phyloP scores from a whole-genome alignment of 2,113 vertebrate genomes.

The Elephantulus edwardii region DNA sequence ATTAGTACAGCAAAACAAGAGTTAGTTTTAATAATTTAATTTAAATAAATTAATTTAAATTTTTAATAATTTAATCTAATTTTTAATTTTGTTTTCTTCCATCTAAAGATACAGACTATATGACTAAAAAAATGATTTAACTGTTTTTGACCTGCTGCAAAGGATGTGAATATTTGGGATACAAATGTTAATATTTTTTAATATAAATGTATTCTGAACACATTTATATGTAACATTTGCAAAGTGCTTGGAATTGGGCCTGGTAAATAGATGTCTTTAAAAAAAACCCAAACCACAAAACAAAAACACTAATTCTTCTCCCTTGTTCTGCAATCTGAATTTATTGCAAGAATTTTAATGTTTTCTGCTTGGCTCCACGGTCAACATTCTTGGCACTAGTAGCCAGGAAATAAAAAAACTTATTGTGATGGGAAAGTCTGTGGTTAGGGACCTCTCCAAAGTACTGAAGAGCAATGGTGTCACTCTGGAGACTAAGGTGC shows the following conservation, averaged over 20 bases:
- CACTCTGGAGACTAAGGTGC: too few relatives aligned
- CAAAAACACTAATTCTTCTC: too few relatives aligned
- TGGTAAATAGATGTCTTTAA: neutral
- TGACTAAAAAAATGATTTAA: neutral
- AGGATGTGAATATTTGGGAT: neutral
- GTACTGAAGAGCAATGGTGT: too few relatives aligned
- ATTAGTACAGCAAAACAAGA: neutral
- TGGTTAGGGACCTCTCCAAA: too few relatives aligned
- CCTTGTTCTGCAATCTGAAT: neutral
- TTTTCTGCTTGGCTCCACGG: slow-evolving; percentile 49
- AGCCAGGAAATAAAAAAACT: too few relatives aligned
- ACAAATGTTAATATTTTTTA: slow-evolving; percentile 1
- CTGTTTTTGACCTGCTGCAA: neutral
- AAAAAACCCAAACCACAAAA: too few relatives aligned
- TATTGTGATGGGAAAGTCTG: too few relatives aligned
- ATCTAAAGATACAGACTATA: slow-evolving; percentile 33
- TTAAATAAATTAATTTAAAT: too few relatives aligned
- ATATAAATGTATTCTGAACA: neutral
- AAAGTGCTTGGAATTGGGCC: neutral
- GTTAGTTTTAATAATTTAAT: slow-evolving; percentile 37
- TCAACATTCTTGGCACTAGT: too few relatives aligned
- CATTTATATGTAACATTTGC: neutral
- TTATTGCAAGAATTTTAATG: slow-evolving; percentile 25
- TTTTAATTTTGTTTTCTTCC: slow-evolving; percentile 21
- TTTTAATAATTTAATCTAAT: slow-evolving; percentile 11